These are phyloP conservation scores for Calonectris borealis DNA, from an alignment of 2,113 vertebrate genomes.

Conservation along the genomic window DNA sequence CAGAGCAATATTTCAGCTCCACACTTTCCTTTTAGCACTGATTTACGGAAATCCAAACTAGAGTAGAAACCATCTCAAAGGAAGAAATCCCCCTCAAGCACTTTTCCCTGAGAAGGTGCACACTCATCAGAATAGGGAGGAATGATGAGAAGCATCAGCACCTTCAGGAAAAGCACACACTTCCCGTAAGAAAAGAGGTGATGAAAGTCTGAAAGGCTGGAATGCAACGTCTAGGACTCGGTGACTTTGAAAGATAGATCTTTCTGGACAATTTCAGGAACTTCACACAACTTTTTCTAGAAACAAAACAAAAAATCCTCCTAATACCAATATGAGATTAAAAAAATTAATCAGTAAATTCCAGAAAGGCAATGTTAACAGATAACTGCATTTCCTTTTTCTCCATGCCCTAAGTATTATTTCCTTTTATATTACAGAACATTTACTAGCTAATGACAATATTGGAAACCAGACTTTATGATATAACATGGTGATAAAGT, in stretches of 20 bases:
- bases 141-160: neutral
- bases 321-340: neutral
- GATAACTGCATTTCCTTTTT: neutral
- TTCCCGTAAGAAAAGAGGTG: neutral
- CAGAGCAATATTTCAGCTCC: neutral
- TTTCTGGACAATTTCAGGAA: neutral
- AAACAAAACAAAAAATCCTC: neutral
- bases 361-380: neutral
- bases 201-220: neutral
- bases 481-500: neutral
- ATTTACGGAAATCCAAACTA: conserved; percentile 3
- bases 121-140: neutral
- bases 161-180: neutral
- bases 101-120: neutral
- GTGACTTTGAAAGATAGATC: neutral
- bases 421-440: neutral
- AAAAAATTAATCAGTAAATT: neutral
- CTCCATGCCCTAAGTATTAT: neutral
- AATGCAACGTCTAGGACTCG: neutral
- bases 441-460: conserved; percentile 9
- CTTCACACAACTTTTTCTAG: neutral
- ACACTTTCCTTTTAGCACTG: neutral
- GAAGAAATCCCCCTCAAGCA: neutral
- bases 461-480: neutral
- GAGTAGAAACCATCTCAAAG: neutral